Conservation (phyloP, 2,113 vertebrate genomes). For the Vombatus ursinus region DNA sequence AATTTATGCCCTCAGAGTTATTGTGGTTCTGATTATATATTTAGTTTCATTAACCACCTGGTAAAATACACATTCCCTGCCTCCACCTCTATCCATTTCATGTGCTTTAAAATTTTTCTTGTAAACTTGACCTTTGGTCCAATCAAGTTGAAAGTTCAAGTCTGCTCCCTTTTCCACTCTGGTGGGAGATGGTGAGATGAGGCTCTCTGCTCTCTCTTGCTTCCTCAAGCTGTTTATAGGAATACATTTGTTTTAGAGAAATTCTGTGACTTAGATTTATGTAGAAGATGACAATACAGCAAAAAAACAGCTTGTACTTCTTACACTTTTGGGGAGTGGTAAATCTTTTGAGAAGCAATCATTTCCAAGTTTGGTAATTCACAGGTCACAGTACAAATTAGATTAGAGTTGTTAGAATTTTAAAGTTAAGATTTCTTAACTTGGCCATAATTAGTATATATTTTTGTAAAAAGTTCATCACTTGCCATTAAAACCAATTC, state of each 20-base stretch:
- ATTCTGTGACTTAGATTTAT: not conserved
- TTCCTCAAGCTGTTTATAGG: not conserved
- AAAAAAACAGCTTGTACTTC: not conserved
- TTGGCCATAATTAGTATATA: not conserved
- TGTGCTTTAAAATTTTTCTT: slow-evolving; percentile 11
- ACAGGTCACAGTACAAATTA: not conserved
- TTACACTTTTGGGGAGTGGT: not conserved
- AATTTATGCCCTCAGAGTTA: not conserved
- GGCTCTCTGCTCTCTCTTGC: not conserved
- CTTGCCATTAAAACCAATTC: not conserved
- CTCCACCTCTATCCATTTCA: too few species aligned
- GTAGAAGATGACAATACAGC: not conserved
- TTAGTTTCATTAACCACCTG: not conserved
- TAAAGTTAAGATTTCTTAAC: not conserved
- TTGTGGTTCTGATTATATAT: slow-evolving; percentile 30
- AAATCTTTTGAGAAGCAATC: not conserved
- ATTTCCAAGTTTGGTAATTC: not conserved
- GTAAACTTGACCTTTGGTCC: slow-evolving; percentile 57
- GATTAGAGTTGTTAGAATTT: not conserved
- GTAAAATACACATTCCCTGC: not conserved
- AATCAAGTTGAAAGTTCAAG: slow-evolving; percentile 50
- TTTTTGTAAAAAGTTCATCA: slow-evolving; percentile 9
- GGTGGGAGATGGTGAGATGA: slow-evolving; percentile 36
- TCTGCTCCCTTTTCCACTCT: slow-evolving; percentile 43
- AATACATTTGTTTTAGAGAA: not conserved